Evolutionary conservation across 2,113 vertebrate species (phyloP).

Genomic region (Brachyistius frenatus): DNA sequence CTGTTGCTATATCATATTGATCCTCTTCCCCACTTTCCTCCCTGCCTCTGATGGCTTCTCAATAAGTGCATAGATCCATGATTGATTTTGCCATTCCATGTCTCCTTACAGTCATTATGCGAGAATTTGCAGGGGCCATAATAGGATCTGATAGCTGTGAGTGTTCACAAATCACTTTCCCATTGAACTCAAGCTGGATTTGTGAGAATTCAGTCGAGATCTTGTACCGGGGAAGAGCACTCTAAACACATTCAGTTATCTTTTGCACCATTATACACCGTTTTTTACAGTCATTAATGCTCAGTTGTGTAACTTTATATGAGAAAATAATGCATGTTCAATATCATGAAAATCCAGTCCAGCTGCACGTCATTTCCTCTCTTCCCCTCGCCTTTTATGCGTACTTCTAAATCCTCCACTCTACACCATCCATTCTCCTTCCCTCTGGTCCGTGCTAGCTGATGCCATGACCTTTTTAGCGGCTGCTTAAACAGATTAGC

Average conservation of each 20-base stretch:
- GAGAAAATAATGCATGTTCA: constrained; percentile 27
- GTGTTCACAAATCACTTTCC: constrained; percentile 84
- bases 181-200: constrained; percentile 74
- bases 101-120: constrained; percentile 80
- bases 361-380: constrained; percentile 10
- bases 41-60: constrained; percentile 72
- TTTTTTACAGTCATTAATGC: constrained; percentile 8
- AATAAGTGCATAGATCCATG: constrained; percentile 80
- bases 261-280: constrained; percentile 20
- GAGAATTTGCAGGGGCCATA: constrained; percentile 75
- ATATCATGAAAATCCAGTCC: not conserved
- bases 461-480: constrained; percentile 82
- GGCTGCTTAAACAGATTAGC: constrained; percentile 84
- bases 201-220: constrained; percentile 56
- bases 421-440: constrained; percentile 53
- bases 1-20: constrained; percentile 72
- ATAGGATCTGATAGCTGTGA: constrained; percentile 79
- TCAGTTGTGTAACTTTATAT: constrained; percentile 23
- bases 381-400: constrained; percentile 26
- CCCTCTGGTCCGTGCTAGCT: constrained; percentile 58
- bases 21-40: constrained; percentile 52
- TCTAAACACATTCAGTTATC: constrained; percentile 23
- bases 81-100: constrained; percentile 82
- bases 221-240: constrained; percentile 34
- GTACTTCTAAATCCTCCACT: constrained; percentile 62